Percentiles rank a stretch among this genome's conserved stretches.
phyloP scores from a whole-genome alignment of 2,797 vertebrate genomes.

The Limnodromus scolopaceus region DNA sequence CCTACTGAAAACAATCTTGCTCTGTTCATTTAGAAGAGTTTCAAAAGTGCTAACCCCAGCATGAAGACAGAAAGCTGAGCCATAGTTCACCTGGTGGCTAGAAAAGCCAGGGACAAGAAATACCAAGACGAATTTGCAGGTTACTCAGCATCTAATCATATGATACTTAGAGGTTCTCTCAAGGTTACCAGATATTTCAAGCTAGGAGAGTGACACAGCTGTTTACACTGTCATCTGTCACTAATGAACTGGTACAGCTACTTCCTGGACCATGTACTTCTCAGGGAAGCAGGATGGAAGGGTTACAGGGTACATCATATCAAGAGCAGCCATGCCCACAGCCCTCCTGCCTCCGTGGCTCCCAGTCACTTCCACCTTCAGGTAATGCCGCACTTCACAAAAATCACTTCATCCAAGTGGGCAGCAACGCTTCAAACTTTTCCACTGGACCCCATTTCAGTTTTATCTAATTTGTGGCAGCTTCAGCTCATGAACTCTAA shows the following conservation, averaged over 20 bases:
- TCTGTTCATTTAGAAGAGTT: not conserved
- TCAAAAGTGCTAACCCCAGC: not conserved
- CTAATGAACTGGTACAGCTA: not conserved
- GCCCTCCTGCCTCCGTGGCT: not conserved
- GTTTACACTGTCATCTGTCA: constrained; percentile 37
- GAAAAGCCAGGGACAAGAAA: constrained; percentile 1
- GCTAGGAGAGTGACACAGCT: constrained; percentile 8
- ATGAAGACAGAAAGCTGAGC: not conserved
- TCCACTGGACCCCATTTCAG: not conserved
- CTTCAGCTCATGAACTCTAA: not conserved
- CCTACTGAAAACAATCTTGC: not conserved
- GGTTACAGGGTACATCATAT: not conserved
- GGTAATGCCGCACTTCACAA: not conserved
- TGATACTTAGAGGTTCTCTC: not conserved
- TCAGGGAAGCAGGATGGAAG: not conserved
- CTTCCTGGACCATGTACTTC: not conserved
- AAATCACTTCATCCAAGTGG: not conserved
- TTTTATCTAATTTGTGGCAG: not conserved
- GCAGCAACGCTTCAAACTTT: not conserved
- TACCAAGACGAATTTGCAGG: not conserved
- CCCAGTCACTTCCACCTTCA: not conserved
- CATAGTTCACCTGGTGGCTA: not conserved
- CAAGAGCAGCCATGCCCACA: not conserved
- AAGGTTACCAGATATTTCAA: constrained; percentile 58
- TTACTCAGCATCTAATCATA: constrained; percentile 52